These are phyloP conservation scores for Gulo gulo DNA, from an alignment of 2,113 vertebrate genomes.

Conservation along the genomic window DNA sequence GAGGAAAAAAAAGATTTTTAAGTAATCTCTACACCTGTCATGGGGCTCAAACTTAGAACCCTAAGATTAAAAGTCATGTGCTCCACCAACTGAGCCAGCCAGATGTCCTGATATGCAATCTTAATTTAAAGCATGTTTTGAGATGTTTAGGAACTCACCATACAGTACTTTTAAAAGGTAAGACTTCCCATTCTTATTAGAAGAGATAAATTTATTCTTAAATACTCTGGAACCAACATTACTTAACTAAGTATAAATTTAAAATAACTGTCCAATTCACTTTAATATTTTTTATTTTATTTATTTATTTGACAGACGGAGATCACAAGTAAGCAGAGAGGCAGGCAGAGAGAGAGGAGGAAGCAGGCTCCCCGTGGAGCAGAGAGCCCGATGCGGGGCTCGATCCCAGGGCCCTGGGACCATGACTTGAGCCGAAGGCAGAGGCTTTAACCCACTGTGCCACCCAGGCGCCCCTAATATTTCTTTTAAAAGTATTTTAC, in stretches of 20 bases:
- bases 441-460: no score
- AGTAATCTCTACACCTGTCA: background rate
- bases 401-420: no score
- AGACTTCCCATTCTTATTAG: background rate
- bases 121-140: background rate
- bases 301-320: no score
- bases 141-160: background rate
- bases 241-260: background rate
- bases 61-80: background rate
- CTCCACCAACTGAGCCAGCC: background rate
- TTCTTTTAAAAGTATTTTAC: no score
- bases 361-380: no score
- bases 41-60: background rate
- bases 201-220: conserved; percentile 5
- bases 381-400: no score
- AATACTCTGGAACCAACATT: background rate
- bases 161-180: background rate
- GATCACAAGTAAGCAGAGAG: no score
- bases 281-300: no score
- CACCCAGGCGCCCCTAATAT: no score
- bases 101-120: background rate
- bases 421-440: no score
- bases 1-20: background rate
- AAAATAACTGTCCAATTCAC: background rate
- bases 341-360: no score